Evolutionary conservation across 2,113 vertebrate species (phyloP).

Genomic region (Typhlomys cinereus): DNA sequence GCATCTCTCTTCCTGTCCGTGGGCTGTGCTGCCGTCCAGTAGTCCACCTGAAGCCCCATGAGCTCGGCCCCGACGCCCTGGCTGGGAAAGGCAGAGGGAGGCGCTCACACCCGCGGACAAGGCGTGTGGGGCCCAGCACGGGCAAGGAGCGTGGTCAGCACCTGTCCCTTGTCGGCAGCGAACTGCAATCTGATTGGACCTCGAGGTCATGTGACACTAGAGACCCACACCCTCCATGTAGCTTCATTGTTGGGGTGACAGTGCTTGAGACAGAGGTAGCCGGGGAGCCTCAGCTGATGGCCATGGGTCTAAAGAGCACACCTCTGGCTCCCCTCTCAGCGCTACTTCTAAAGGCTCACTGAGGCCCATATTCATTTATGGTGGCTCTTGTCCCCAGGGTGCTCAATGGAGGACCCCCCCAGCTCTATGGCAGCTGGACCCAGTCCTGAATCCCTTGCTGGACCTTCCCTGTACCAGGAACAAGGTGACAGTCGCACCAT

Average conservation of each 20-base stretch:
- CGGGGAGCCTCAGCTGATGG: fast-evolving
- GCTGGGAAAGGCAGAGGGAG: conserved; percentile 77
- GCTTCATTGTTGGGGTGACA: neutral
- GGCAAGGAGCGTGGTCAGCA: neutral
- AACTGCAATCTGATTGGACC: neutral
- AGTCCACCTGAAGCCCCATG: conserved; percentile 99
- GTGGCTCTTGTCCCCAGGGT: neutral
- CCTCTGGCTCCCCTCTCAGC: neutral
- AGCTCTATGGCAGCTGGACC: neutral
- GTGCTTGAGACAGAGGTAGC: neutral
- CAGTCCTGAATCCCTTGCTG: neutral
- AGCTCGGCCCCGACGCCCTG: conserved; percentile 88
- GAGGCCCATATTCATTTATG: neutral
- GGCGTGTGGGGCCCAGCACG: neutral
- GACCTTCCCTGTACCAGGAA: neutral
- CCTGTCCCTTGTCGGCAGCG: fast-evolving
- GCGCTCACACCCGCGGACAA: neutral
- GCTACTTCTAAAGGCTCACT: neutral
- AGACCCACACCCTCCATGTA: neutral
- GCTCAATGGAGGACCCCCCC: too few relatives aligned
- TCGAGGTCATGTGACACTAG: neutral
- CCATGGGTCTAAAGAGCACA: neutral
- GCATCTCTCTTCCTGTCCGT: conserved; percentile 93
- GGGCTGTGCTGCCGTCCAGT: conserved; percentile 92
- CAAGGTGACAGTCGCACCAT: neutral